Percentiles rank a stretch among this genome's conserved stretches.
These are phyloP conservation scores for Ochropleura plecta DNA, from an alignment of 2,888 invertebrate genomes.

Conservation along the genomic window DNA sequence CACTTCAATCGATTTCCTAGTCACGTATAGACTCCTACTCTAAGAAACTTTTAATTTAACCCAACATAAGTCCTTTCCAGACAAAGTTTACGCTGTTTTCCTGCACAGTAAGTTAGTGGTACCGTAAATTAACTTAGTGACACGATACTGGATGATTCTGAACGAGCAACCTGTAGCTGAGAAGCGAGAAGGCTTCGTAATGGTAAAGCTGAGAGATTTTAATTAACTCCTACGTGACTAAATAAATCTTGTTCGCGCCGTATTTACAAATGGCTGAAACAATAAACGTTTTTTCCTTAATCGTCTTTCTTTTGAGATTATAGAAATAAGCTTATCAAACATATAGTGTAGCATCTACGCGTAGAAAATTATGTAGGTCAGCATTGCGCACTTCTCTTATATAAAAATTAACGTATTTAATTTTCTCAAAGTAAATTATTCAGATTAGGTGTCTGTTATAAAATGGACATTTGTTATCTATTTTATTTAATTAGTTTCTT, in stretches of 20 bases:
- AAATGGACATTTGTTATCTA: too few species aligned
- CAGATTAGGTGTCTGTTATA: too few species aligned
- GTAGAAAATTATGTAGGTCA: not conserved
- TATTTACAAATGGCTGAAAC: conserved; percentile 31
- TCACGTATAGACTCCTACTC: not conserved
- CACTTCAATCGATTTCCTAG: not conserved
- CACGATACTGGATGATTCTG: conserved; percentile 2
- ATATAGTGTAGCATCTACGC: not conserved
- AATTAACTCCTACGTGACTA: conserved; percentile 35
- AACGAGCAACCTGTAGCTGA: conserved; percentile 11
- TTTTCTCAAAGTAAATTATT: too few species aligned
- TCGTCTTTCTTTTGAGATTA: not conserved
- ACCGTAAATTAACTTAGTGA: conserved; percentile 13
- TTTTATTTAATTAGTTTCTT: too few species aligned
- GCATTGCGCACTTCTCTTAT: not conserved
- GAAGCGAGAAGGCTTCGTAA: conserved; percentile 5
- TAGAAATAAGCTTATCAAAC: not conserved
- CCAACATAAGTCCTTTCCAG: not conserved
- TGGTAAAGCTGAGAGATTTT: conserved; percentile 30
- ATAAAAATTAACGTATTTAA: not conserved
- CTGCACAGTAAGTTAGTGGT: not conserved
- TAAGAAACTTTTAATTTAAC: not conserved
- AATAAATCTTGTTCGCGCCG: conserved; percentile 38
- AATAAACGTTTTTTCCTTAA: conserved; percentile 30
- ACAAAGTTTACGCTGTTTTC: not conserved